Base-by-base conservation (phyloP, 92 coral and sea anemone species). In the Blastomussa wellsi region DNA sequence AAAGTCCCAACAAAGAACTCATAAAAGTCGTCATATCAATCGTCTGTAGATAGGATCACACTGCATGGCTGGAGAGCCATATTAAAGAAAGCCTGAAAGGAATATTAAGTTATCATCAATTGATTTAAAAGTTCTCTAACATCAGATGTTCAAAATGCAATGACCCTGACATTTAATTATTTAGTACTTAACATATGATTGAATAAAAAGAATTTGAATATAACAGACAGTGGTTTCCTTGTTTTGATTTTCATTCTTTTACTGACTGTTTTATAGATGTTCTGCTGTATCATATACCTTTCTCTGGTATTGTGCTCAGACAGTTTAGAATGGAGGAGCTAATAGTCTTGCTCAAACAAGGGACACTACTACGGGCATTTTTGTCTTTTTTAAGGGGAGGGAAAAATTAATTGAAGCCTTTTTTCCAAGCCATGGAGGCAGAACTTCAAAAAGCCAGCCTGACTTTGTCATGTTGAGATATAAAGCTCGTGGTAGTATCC, bases 1-100 rank as follows among this genome's bases (percentile, higher is more conserved):
- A 93, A 91, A 72, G 81, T 93, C 41, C 96, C 96, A 53, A 73
- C 36, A 38, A 73, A 79, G 65, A 47, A 72, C 33, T 84, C 80
- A 15, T 67, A 79, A 28, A 51, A 64, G 35, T 19, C 1, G 14
- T 9, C 19, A 33, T 31, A 29, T 49, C 17, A 16, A 47, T 51
- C 57, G 15, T 2, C 31, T 57, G 29, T 13, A 24, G 65, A 22
- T 13, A 24, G 28, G 10, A 8, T 24, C 1, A n/a, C 65, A 57
- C 65, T 22, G 65, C 62, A 19, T 55, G 4, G 59, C 16, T 60
- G 67, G 2, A 60, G 14, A n/a, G 13, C 2, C 33, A 26, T 26
- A 9, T 28, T 0, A 59, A 4, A 0, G 11, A 62, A 28, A 62
- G 2, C 16, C 64, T 2, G 26, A 22, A 57, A 57, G 64, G 35